Conservation (phyloP, 2,113 vertebrate species). For the Vombatus ursinus region DNA sequence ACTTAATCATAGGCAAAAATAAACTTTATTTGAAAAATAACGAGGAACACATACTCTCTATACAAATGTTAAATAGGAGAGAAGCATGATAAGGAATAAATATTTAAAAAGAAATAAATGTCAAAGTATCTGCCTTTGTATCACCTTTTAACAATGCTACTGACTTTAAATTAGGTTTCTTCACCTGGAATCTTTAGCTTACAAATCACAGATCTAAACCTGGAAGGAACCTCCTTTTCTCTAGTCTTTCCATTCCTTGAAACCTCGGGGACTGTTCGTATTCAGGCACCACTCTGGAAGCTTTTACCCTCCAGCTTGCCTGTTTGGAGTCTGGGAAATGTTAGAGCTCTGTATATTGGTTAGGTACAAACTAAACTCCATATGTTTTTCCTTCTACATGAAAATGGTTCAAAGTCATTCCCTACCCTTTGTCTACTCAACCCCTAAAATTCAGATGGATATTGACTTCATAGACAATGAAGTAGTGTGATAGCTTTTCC, state of each 20-base stretch:
- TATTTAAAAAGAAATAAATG: constrained; percentile 24
- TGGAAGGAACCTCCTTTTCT: not conserved
- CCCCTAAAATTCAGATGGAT: not conserved
- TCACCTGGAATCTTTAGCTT: not conserved
- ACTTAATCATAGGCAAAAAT: not conserved
- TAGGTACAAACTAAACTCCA: not conserved
- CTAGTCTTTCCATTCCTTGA: not conserved
- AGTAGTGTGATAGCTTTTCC: not conserved
- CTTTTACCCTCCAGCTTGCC: not conserved
- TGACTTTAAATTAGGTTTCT: not conserved
- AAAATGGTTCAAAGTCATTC: not conserved
- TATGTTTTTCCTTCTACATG: not conserved
- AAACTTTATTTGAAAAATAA: not conserved
- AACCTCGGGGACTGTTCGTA: not conserved
- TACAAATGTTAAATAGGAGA: not conserved
- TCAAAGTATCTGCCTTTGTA: not conserved
- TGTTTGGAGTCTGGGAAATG: constrained; percentile 27
- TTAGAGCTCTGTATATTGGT: constrained; percentile 32
- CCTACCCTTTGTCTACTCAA: not conserved
- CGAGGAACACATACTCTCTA: not conserved
- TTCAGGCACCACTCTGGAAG: not conserved
- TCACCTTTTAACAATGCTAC: not conserved
- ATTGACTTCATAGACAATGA: not conserved
- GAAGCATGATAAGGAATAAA: not conserved
- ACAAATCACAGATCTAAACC: not conserved